phyloP scores from a whole-genome alignment of 2,888 invertebrate species.

The Linyphia triangularis region DNA sequence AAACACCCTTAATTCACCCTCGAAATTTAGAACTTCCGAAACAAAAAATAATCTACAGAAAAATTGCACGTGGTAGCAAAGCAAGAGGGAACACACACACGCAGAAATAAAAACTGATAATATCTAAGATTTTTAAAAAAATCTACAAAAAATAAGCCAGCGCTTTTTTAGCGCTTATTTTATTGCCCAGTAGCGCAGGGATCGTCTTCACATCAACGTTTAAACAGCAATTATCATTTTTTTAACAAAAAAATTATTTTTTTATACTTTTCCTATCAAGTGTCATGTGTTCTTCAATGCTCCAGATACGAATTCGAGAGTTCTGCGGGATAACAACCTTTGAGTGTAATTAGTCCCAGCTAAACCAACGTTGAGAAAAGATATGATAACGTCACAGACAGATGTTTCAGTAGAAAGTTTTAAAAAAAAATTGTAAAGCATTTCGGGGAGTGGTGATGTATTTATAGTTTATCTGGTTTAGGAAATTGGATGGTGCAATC shows the following conservation, averaged over 20 bases:
- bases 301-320: slow-evolving; percentile 14
- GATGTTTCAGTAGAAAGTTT: neutral
- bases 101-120: neutral
- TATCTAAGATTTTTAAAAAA: neutral
- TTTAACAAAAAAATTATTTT: neutral
- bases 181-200: slow-evolving; percentile 28
- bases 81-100: neutral
- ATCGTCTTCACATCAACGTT: slow-evolving; percentile 48
- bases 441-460: neutral
- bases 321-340: slow-evolving; percentile 5
- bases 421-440: neutral
- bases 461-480: no score
- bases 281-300: slow-evolving; percentile 21
- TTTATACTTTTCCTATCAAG: slow-evolving; percentile 4
- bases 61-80: no score
- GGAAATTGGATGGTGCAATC: no score
- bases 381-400: neutral
- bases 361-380: neutral
- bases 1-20: neutral
- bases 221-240: slow-evolving; percentile 40
- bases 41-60: neutral
- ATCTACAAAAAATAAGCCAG: neutral
- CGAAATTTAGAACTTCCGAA: neutral
- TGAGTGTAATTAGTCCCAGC: slow-evolving; percentile 37
- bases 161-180: slow-evolving; percentile 25